Conservation (phyloP, 2,113 vertebrate genomes). For the Shinisaurus crocodilurus region DNA sequence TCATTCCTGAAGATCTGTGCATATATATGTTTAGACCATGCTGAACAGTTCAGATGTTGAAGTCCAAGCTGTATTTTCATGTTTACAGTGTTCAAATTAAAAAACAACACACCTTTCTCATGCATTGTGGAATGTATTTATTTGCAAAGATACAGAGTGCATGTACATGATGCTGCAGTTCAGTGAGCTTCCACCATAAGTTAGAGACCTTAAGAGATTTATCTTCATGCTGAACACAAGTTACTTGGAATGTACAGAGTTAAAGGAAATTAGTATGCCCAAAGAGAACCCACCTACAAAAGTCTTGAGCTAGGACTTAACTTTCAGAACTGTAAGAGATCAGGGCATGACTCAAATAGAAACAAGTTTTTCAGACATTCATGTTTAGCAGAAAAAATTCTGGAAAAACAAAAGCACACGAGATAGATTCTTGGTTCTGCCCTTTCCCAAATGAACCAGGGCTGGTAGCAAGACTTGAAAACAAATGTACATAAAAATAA, state of each 20-base stretch:
- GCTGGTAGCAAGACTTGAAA: background rate
- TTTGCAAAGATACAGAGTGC: rapidly evolving
- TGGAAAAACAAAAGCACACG: background rate
- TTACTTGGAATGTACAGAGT: background rate
- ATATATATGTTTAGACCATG: background rate
- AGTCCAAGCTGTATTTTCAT: background rate
- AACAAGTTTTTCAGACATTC: background rate
- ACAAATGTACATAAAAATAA: background rate
- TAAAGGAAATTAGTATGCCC: background rate
- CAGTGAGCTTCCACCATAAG: background rate
- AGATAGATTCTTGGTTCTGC: background rate
- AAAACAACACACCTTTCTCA: rapidly evolving
- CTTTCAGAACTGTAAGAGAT: background rate
- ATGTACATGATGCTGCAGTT: background rate
- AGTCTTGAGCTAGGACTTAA: background rate
- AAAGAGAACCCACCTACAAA: background rate
- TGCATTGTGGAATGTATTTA: background rate
- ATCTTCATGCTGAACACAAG: background rate
- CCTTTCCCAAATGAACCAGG: background rate
- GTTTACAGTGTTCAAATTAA: background rate
- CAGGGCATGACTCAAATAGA: background rate
- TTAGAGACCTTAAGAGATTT: background rate
- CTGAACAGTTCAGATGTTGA: background rate
- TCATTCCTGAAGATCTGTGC: background rate
- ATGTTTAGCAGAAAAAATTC: background rate